Evolutionary conservation across 2,888 invertebrate genomes (phyloP).

Genomic region (Synanthedon formicaeformis): DNA sequence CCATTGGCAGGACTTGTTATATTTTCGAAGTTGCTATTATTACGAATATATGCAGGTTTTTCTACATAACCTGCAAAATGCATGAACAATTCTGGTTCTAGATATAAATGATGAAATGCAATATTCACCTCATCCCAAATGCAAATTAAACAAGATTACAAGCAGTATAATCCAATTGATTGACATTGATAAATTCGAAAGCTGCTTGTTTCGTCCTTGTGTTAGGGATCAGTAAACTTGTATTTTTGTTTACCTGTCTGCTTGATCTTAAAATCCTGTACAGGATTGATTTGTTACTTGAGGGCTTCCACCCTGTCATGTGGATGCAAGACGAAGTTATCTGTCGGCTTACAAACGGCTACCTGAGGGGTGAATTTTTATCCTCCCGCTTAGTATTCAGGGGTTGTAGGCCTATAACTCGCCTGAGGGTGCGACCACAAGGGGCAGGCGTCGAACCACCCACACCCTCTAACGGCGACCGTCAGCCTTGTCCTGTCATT

Average conservation of each 20-base stretch:
- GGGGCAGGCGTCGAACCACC: conserved; percentile 34
- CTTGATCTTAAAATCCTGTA: conserved; percentile 41
- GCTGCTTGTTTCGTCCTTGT: conserved; percentile 18
- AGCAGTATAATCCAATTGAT: too few relatives aligned
- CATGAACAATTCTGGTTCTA: too few relatives aligned
- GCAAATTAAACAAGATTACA: too few relatives aligned
- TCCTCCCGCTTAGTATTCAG: conserved; percentile 58
- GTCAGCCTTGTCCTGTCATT: conserved; percentile 29
- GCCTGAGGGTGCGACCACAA: conserved; percentile 45
- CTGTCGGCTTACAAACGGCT: conserved; percentile 55
- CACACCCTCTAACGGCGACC: conserved; percentile 32
- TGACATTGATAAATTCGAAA: too few relatives aligned
- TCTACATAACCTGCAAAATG: not conserved
- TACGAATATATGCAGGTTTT: not conserved
- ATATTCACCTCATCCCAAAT: too few relatives aligned
- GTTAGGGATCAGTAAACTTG: conserved; percentile 38
- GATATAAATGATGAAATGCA: too few relatives aligned
- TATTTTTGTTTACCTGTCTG: conserved; percentile 43
- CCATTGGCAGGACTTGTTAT: too few relatives aligned
- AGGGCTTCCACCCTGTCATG: conserved; percentile 43
- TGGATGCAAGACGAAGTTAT: conserved; percentile 39
- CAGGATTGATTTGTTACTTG: conserved; percentile 52
- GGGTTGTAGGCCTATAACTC: conserved; percentile 54
- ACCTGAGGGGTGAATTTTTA: conserved; percentile 60
- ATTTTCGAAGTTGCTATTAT: too few relatives aligned